Evolutionary conservation across 2,113 vertebrate genomes (phyloP).

Genomic region (Chamaetylas fuelleborni): DNA sequence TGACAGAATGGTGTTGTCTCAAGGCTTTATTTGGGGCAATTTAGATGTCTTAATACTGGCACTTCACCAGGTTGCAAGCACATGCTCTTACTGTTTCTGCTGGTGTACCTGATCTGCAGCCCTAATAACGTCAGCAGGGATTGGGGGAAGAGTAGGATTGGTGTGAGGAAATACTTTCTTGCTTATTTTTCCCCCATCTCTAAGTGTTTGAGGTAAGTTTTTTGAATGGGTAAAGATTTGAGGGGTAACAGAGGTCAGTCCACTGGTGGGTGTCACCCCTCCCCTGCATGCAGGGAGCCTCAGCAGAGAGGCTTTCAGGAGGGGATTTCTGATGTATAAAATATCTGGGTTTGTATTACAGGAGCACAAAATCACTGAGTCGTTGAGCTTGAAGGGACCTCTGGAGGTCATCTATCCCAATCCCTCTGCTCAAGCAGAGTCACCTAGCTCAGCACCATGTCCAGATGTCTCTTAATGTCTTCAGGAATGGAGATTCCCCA

Average conservation of each 20-base stretch:
- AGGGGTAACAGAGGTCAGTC: background rate
- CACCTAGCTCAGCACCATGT: background rate
- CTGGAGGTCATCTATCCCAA: background rate
- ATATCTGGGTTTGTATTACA: slow-evolving; percentile 55
- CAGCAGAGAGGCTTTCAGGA: background rate
- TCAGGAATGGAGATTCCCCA: background rate
- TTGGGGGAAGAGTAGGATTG: background rate
- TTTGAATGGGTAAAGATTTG: background rate
- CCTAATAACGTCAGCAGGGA: background rate
- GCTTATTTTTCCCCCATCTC: accelerated
- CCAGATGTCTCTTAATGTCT: slow-evolving; percentile 15
- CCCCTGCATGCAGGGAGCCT: background rate
- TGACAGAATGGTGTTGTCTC: background rate
- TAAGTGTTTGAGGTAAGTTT: slow-evolving; percentile 26
- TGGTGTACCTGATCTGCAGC: background rate
- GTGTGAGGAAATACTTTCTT: background rate
- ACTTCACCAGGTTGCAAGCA: background rate
- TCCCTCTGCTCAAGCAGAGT: background rate
- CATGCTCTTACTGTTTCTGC: background rate
- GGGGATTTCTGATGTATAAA: background rate
- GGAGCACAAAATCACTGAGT: slow-evolving; percentile 33
- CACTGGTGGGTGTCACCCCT: background rate
- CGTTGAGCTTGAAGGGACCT: slow-evolving; percentile 30
- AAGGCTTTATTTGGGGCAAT: background rate
- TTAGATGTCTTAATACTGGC: background rate